phyloP scores from a whole-genome alignment of 92 coral and sea anemone species.

The Parazoanthus darwini region DNA sequence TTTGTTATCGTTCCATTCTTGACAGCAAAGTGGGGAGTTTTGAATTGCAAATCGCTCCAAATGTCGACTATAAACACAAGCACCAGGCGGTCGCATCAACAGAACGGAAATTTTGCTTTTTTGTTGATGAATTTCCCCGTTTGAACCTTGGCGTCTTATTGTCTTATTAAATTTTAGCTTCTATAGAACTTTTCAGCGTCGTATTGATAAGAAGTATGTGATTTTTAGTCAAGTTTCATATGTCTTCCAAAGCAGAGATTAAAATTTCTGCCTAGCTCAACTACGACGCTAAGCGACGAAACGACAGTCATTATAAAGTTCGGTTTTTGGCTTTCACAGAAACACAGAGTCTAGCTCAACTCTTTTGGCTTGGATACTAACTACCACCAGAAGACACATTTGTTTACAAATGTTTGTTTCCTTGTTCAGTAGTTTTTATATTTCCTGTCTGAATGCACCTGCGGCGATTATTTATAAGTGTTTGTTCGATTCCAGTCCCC shows the following conservation, averaged over 20 bases:
- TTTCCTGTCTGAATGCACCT: neutral
- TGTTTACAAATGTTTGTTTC: no score
- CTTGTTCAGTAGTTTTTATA: neutral
- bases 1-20: neutral
- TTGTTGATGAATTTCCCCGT: neutral
- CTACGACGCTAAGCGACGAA: slow-evolving; percentile 11
- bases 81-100: neutral
- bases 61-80: neutral
- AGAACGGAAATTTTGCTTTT: neutral
- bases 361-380: neutral
- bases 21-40: neutral
- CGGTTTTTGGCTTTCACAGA: neutral
- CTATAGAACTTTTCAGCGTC: neutral
- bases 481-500: neutral
- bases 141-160: neutral
- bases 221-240: neutral
- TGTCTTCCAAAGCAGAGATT: neutral
- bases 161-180: neutral
- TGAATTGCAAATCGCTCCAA: neutral
- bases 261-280: neutral
- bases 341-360: neutral
- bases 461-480: neutral
- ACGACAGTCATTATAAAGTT: neutral
- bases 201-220: neutral
- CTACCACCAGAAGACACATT: neutral